phyloP scores from a whole-genome alignment of 2,888 invertebrate species.

The Antheraea yamamai region DNA sequence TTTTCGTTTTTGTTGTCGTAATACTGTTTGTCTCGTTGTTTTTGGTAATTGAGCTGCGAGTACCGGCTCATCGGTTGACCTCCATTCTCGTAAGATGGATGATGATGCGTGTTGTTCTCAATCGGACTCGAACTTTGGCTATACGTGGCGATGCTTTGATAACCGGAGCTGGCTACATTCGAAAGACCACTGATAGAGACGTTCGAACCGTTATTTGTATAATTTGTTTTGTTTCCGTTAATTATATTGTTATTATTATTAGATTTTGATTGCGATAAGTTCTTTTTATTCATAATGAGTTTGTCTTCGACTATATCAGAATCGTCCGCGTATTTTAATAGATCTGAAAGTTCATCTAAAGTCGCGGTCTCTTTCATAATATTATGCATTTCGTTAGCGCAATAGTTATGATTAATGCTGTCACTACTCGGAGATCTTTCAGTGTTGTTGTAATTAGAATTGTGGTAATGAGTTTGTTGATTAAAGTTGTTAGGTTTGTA shows the following conservation, averaged over 20 bases:
- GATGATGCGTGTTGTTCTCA: conserved; percentile 82
- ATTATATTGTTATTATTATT: conserved; percentile 71
- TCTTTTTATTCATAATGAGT: conserved; percentile 74
- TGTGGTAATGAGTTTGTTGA: conserved; percentile 66
- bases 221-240: conserved; percentile 71
- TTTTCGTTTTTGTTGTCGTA: conserved; percentile 76
- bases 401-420: conserved; percentile 74
- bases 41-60: conserved; percentile 78
- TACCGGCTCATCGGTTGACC: conserved; percentile 76
- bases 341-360: conserved; percentile 87
- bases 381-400: conserved; percentile 71
- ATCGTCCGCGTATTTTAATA: conserved; percentile 88
- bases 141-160: conserved; percentile 93
- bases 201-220: conserved; percentile 87
- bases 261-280: conserved; percentile 67
- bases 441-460: conserved; percentile 67
- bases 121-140: conserved; percentile 94
- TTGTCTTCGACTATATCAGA: conserved; percentile 83
- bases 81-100: conserved; percentile 72
- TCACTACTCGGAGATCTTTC: conserved; percentile 74
- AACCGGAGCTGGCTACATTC: conserved; percentile 91
- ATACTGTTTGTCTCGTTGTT: conserved; percentile 78
- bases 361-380: conserved; percentile 82
- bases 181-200: conserved; percentile 90
- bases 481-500: conserved; percentile 73